A percentile compares a stretch with the other conserved stretches of the same genome.
These are phyloP conservation scores for Lycocerus yunnanus DNA, from an alignment of 2,888 invertebrate species.

Conservation along the genomic window DNA sequence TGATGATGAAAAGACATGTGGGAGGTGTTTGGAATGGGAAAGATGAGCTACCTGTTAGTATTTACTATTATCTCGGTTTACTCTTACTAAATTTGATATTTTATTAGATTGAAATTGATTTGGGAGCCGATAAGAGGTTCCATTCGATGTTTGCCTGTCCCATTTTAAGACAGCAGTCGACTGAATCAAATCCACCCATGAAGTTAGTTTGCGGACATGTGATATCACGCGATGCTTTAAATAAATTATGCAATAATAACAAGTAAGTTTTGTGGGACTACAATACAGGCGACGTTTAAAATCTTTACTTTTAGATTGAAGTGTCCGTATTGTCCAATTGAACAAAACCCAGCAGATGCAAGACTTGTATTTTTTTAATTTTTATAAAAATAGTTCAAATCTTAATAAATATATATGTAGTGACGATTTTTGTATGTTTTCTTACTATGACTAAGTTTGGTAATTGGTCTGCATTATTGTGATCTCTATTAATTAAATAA, in stretches of 20 bases:
- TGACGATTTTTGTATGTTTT: slow-evolving; percentile 28
- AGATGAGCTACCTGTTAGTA: slow-evolving; percentile 91
- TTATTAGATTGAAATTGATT: slow-evolving; percentile 88
- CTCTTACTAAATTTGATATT: not conserved
- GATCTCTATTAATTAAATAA: slow-evolving; percentile 23
- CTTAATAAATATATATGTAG: slow-evolving; percentile 22
- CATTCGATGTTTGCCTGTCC: slow-evolving; percentile 99
- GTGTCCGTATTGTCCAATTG: slow-evolving; percentile 98
- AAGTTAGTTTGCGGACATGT: slow-evolving; percentile 96
- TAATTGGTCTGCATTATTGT: slow-evolving; percentile 28
- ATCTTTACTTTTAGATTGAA: slow-evolving; percentile 76
- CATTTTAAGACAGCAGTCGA: slow-evolving; percentile 94
- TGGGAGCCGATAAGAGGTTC: slow-evolving; percentile 87
- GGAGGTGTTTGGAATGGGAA: slow-evolving; percentile 92
- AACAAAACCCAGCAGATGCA: slow-evolving; percentile 92
- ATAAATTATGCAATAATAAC: slow-evolving; percentile 89
- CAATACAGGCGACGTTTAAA: not conserved
- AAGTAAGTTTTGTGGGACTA: slow-evolving; percentile 68
- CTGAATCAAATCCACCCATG: slow-evolving; percentile 97
- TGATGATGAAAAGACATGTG: slow-evolving; percentile 87
- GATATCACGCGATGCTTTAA: slow-evolving; percentile 95
- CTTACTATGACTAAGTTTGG: slow-evolving; percentile 23
- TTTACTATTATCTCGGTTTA: not conserved
- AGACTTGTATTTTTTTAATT: slow-evolving; percentile 87
- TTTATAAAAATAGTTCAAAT: slow-evolving; percentile 7